A percentile compares a stretch with the other conserved stretches of the same genome.
These are phyloP conservation scores for Myxocyprinus asiaticus DNA, from an alignment of 2,113 vertebrate species.

Conservation along the genomic window DNA sequence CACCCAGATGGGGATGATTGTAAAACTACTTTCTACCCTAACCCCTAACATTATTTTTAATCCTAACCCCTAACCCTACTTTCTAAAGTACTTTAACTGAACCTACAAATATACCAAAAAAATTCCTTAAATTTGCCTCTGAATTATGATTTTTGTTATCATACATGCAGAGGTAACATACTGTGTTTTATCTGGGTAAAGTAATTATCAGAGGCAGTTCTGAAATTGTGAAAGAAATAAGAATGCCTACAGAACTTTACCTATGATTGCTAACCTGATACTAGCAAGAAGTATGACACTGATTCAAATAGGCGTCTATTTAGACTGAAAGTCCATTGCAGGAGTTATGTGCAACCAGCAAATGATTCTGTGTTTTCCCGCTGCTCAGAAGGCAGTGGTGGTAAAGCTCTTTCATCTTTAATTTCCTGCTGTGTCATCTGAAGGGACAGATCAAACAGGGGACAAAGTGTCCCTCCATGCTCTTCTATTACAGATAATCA, in stretches of 20 bases:
- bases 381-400: constrained; percentile 74
- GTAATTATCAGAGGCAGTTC: too few relatives aligned
- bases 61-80: too few relatives aligned
- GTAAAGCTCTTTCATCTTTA: constrained; percentile 73
- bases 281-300: constrained; percentile 26
- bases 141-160: too few relatives aligned
- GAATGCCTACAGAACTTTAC: background rate
- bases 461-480: constrained; percentile 73
- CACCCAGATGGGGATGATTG: too few relatives aligned
- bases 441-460: constrained; percentile 75
- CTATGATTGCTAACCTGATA: background rate
- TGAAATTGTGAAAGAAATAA: background rate
- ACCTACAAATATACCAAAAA: too few relatives aligned
- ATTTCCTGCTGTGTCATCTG: constrained; percentile 76
- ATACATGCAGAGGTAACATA: too few relatives aligned
- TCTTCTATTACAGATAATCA: constrained; percentile 65
- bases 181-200: too few relatives aligned
- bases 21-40: too few relatives aligned
- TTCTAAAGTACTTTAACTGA: too few relatives aligned
- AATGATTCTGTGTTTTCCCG: constrained; percentile 64
- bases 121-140: too few relatives aligned
- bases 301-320: constrained; percentile 31
- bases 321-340: constrained; percentile 18
- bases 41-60: too few relatives aligned
- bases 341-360: constrained; percentile 52